phyloP scores from a whole-genome alignment of 1,140 invertebrate genomes.

The Polypedilum vanderplanki region DNA sequence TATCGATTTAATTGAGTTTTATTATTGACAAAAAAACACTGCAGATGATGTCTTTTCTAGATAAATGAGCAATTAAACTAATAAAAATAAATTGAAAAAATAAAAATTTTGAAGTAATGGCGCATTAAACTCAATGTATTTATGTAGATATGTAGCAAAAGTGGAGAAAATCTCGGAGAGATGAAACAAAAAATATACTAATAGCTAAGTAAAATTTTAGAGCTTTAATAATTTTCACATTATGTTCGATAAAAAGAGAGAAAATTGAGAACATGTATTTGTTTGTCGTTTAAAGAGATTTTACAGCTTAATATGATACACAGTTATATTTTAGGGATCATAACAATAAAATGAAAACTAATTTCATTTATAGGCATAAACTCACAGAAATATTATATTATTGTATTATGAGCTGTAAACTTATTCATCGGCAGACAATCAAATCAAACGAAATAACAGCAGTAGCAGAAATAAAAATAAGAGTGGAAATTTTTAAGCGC shows the following conservation, averaged over 20 bases:
- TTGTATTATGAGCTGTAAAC: background rate
- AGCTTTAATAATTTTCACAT: background rate
- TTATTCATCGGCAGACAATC: background rate
- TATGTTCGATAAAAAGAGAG: background rate
- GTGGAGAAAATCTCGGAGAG: background rate
- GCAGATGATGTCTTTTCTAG: background rate
- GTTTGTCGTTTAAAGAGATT: background rate
- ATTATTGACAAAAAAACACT: background rate
- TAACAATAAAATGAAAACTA: background rate
- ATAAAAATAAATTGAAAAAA: background rate
- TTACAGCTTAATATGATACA: background rate
- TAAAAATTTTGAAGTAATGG: background rate
- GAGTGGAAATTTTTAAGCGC: background rate
- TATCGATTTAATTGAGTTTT: background rate
- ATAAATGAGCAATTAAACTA: slow-evolving; percentile 1
- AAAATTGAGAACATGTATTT: background rate
- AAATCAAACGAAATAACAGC: background rate
- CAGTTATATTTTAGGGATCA: background rate
- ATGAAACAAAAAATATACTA: background rate
- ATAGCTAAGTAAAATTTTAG: background rate
- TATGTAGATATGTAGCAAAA: background rate
- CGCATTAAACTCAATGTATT: background rate
- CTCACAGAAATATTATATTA: background rate
- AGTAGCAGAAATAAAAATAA: background rate
- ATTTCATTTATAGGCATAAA: background rate